These are phyloP conservation scores for Cylindroiulus punctatus DNA, from an alignment of 2,888 invertebrate genomes.

Conservation along the genomic window DNA sequence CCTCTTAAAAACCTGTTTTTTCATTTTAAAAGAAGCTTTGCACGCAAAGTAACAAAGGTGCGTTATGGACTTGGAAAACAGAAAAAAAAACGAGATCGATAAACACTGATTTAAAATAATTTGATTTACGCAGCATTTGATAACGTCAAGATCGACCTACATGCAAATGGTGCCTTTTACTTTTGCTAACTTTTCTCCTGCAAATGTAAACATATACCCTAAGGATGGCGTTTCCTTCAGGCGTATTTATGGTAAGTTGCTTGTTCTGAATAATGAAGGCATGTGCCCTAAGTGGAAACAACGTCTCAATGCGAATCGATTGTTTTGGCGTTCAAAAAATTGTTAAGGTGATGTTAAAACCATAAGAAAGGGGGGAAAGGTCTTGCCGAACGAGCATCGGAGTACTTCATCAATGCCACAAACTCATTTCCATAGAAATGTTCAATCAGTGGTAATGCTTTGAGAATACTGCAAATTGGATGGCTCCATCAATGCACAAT, in stretches of 20 bases:
- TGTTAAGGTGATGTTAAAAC: constrained; percentile 24
- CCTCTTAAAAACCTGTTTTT: not conserved
- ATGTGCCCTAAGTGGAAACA: not conserved
- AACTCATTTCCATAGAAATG: constrained; percentile 35
- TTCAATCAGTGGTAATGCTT: not conserved
- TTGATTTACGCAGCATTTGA: constrained; percentile 41
- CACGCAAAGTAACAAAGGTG: not conserved
- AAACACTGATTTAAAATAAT: constrained; percentile 30
- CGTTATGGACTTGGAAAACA: not conserved
- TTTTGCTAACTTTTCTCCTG: not conserved
- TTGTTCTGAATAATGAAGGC: not conserved
- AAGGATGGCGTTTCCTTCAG: not conserved
- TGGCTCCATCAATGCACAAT: not conserved
- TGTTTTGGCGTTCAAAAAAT: not conserved
- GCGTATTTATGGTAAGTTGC: not conserved
- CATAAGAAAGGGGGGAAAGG: not conserved
- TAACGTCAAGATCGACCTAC: constrained; percentile 26
- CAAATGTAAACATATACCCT: not conserved
- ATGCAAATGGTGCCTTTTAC: not conserved
- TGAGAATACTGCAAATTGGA: not conserved
- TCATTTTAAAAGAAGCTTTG: not conserved
- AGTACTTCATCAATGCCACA: constrained; percentile 23
- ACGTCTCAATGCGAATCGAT: not conserved
- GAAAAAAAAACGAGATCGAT: constrained; percentile 1
- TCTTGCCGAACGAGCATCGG: not conserved